phyloP scores from a whole-genome alignment of 2,113 vertebrate genomes.

The Elephantulus edwardii region DNA sequence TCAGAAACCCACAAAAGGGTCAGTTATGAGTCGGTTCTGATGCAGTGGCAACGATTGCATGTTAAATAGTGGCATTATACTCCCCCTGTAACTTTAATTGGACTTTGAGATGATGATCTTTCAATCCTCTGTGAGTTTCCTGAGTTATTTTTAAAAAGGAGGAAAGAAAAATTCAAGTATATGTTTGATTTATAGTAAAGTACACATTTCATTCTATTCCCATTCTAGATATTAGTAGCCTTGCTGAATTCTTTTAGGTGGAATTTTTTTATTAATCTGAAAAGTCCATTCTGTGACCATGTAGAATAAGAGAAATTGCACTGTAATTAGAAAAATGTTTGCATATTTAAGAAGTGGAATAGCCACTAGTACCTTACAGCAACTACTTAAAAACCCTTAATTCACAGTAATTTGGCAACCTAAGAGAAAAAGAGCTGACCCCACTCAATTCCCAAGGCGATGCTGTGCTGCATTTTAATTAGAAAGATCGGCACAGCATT shows the following conservation, averaged over 20 bases:
- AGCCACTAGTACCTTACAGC: constrained; percentile 32
- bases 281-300: constrained; percentile 10
- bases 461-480: constrained; percentile 60
- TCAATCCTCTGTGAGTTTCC: background rate
- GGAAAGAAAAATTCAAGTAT: background rate
- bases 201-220: background rate
- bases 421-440: constrained; percentile 44
- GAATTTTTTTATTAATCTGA: constrained; percentile 39
- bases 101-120: background rate
- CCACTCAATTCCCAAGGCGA: constrained; percentile 27
- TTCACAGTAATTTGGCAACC: constrained; percentile 55
- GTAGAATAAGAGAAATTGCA: constrained; percentile 50
- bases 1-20: too few relatives aligned
- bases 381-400: constrained; percentile 56
- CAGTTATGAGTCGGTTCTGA: too few relatives aligned
- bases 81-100: background rate
- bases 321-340: constrained; percentile 54
- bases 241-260: constrained; percentile 24
- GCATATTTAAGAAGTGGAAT: constrained; percentile 33
- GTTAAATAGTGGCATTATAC: background rate
- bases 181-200: background rate
- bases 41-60: too few relatives aligned
- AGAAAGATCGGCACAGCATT: constrained; percentile 28
- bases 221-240: constrained; percentile 9
- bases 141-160: background rate